phyloP scores from a whole-genome alignment of 30 jellyfish, hydroid and myxozoan species.

The Hydractinia echinata region DNA sequence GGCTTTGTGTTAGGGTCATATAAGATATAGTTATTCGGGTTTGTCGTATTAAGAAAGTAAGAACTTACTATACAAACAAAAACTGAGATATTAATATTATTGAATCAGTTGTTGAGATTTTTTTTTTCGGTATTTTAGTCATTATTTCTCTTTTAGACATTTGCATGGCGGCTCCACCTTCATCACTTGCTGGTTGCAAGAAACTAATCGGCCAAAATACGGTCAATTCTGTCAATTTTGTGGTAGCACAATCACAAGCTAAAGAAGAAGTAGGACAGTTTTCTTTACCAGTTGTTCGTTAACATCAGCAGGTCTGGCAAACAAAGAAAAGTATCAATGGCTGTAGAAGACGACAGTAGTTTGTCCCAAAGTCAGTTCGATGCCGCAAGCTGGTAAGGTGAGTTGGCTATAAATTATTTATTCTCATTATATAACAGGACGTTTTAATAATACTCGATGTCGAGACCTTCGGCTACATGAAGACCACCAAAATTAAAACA shows the following conservation, averaged over 20 bases:
- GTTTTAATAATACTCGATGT: too few species aligned
- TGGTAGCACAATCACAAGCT: conserved; percentile 77
- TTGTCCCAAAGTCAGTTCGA: conserved; percentile 10
- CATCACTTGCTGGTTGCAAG: conserved; percentile 68
- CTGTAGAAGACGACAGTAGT: neutral
- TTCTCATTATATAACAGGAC: too few species aligned
- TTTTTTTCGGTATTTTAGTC: too few species aligned
- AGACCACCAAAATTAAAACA: too few species aligned
- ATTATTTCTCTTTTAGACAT: conserved; percentile 21
- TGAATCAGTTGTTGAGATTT: too few species aligned
- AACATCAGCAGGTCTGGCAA: neutral
- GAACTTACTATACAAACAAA: too few species aligned
- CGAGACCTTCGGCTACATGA: too few species aligned
- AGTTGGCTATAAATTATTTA: too few species aligned
- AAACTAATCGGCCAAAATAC: neutral
- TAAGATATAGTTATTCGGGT: too few species aligned
- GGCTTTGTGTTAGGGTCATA: too few species aligned
- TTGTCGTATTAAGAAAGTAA: too few species aligned
- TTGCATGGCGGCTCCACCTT: conserved; percentile 65
- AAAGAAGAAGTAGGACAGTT: neutral
- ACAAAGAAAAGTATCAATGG: neutral
- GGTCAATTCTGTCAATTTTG: conserved; percentile 62
- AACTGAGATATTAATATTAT: too few species aligned
- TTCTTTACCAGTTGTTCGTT: conserved; percentile 2
- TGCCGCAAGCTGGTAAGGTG: neutral